phyloP scores from a whole-genome alignment of 2,797 vertebrate species.

The Chloroceryle amazona region DNA sequence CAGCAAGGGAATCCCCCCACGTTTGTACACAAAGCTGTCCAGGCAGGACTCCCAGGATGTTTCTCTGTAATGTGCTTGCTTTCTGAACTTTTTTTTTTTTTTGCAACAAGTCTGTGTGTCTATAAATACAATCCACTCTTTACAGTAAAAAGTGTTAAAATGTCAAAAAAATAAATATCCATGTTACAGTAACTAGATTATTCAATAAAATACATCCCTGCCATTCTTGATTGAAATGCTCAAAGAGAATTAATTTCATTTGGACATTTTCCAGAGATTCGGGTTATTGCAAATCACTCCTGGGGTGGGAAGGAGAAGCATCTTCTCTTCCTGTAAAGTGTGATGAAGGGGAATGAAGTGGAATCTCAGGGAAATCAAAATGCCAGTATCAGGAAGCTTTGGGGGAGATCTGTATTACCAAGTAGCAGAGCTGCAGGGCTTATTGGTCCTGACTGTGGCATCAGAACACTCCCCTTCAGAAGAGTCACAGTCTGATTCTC shows the following conservation, averaged over 20 bases:
- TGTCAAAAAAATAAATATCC: slow-evolving; percentile 97
- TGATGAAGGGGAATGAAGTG: slow-evolving; percentile 67
- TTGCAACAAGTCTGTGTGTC: slow-evolving; percentile 80
- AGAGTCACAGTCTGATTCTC: slow-evolving; percentile 93
- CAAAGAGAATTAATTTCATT: slow-evolving; percentile 83
- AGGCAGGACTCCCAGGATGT: slow-evolving; percentile 69
- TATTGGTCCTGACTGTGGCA: slow-evolving; percentile 95
- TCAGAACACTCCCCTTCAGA: slow-evolving; percentile 98
- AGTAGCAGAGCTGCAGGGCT: slow-evolving; percentile 91
- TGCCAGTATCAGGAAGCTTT: slow-evolving; percentile 70
- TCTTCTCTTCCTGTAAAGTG: slow-evolving; percentile 72
- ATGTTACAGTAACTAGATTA: slow-evolving; percentile 94
- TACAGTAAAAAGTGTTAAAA: slow-evolving; percentile 91
- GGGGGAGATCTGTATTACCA: slow-evolving; percentile 87
- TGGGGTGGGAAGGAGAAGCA: slow-evolving; percentile 77
- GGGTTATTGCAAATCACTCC: slow-evolving; percentile 93
- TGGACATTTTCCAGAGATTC: slow-evolving; percentile 83
- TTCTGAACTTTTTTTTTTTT: slow-evolving; percentile 64
- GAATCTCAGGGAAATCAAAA: slow-evolving; percentile 75
- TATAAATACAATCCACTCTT: slow-evolving; percentile 83
- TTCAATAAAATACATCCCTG: slow-evolving; percentile 95
- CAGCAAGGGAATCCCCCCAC: slow-evolving; percentile 70
- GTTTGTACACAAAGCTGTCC: slow-evolving; percentile 49
- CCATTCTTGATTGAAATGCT: slow-evolving; percentile 93
- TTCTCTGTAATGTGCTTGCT: slow-evolving; percentile 69